Evolutionary conservation across 2,113 vertebrate genomes (phyloP), one percentile per base, ranked within the genome.

Genomic region (Oreocharis arfaki): DNA sequence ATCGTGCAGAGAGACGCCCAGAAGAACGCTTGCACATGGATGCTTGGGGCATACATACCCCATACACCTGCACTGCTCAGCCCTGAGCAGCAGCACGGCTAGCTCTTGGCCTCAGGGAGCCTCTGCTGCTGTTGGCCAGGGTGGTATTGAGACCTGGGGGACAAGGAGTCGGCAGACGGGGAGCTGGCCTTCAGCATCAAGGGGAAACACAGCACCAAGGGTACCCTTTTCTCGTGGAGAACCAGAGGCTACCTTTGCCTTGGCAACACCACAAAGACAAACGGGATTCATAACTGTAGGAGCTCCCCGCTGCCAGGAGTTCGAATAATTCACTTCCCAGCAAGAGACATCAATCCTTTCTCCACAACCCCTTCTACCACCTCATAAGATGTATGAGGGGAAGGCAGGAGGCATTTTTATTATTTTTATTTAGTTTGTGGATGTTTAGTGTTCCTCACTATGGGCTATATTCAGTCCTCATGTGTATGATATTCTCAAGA

Each of bases 351-450:
- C 95, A 96, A 96, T 96, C 82, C 81, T 96, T 86, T 80, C 93
- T 77, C 79, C 4, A 32, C 68, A 93, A 65, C 59, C 63, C 68
- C 33, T 93, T 91, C 89, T 80, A 93, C 87, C 59, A 85, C 71
- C 68, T 91, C 27, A 0, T 37, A 95, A 96, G 96, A 97, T 92
- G 74, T 93, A 95, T 77, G 94, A 95, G 47, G 64, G 65, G 68
- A 95, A 96, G 56, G 68, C 30, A 5, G 84, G 65, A 95, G 70
- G 55, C 91, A 94, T 95, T 96, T 97, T 96, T 97, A 95, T 95
- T 95, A 79, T 96, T 95, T 95, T 95, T 97, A 96, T 97, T 97
- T 96, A 93, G 95, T 86, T 96, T 96, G 92, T 70, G 87, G 87
- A 90, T 85, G 82, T 86, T 96, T 95, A 96, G 91, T 89, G 93